Evolutionary conservation across 2,797 vertebrate species (phyloP).

Genomic region (Darevskia nairensis): DNA sequence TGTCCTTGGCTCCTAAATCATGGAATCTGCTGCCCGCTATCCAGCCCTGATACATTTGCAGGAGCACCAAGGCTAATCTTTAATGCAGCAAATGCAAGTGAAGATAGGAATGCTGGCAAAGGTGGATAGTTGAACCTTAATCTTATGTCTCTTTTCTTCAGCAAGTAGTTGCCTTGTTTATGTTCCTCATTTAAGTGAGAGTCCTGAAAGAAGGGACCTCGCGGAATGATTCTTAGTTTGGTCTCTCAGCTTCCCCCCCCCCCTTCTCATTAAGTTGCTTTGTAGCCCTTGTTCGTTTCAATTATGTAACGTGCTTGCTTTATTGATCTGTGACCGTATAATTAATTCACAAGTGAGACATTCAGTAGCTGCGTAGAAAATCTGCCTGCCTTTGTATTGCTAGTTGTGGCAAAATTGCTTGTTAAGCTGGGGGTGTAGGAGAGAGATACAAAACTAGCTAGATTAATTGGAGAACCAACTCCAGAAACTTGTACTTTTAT

Average conservation of each 20-base stretch:
- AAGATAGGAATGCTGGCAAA: background rate
- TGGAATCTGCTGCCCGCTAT: background rate
- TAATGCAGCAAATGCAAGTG: background rate
- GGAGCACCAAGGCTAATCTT: background rate
- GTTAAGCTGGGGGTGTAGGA: conserved; percentile 7
- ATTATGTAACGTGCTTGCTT: background rate
- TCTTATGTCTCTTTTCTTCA: background rate
- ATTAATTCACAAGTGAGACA: conserved; percentile 14
- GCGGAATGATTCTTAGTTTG: background rate
- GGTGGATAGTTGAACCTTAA: background rate
- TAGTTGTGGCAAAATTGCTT: background rate
- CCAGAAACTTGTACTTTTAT: background rate
- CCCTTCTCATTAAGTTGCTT: background rate
- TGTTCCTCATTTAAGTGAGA: accelerated
- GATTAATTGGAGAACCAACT: background rate
- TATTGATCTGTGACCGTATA: background rate
- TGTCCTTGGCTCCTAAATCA: background rate
- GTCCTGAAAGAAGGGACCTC: background rate
- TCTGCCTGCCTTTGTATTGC: conserved; percentile 13
- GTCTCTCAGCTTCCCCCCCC: background rate
- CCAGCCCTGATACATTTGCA: background rate
- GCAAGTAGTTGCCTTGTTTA: background rate
- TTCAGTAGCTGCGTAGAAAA: conserved; percentile 14
- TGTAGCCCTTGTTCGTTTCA: background rate
- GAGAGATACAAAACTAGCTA: background rate